Evolutionary conservation across 2,113 vertebrate species (phyloP).

Genomic region (Mystacornis crossleyi): DNA sequence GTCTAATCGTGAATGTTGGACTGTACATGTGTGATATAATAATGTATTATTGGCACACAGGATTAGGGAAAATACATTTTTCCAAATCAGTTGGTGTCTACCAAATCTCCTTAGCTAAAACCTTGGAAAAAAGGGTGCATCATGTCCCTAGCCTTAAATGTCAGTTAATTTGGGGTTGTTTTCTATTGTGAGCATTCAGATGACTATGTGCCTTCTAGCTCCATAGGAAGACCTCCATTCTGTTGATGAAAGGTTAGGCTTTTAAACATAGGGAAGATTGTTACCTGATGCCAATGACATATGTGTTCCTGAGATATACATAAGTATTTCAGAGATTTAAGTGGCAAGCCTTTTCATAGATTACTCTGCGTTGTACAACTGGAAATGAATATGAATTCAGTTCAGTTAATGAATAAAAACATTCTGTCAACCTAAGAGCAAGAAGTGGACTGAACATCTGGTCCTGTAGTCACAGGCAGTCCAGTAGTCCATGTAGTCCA

Average conservation of each 20-base stretch:
- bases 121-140: background rate
- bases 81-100: background rate
- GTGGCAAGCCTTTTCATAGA: background rate
- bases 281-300: background rate
- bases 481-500: background rate
- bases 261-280: background rate
- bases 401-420: background rate
- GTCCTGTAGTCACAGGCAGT: background rate
- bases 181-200: background rate
- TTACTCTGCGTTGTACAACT: background rate
- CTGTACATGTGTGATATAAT: background rate
- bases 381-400: background rate
- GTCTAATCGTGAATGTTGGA: background rate
- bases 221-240: conserved; percentile 4
- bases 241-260: conserved; percentile 11
- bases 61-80: background rate
- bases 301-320: background rate
- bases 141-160: background rate
- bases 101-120: background rate
- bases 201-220: conserved; percentile 19
- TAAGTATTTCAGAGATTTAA: background rate
- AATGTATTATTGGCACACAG: background rate
- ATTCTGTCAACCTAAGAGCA: background rate
- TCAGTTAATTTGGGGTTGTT: background rate
- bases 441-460: background rate